Evolutionary conservation across 2,113 vertebrate genomes (phyloP).

Genomic region (Hippocampus guttulatus): DNA sequence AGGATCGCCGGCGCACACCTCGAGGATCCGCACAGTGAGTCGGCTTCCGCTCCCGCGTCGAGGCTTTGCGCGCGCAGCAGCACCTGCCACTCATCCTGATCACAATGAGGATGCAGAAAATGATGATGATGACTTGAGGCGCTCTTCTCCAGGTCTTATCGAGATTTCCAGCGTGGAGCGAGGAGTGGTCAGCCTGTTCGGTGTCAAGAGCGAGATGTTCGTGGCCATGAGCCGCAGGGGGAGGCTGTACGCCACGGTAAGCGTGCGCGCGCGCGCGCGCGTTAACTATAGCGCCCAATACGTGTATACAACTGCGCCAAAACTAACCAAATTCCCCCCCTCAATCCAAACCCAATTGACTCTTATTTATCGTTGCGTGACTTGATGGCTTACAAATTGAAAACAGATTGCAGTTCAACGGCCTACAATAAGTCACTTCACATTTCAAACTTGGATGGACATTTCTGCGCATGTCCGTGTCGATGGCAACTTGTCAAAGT

Average conservation of each 20-base stretch:
- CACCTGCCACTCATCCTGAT: constrained; percentile 46
- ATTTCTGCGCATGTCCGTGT: neutral
- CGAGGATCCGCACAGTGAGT: constrained; percentile 98
- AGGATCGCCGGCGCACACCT: constrained; percentile 88
- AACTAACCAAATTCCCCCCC: no score
- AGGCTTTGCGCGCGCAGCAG: constrained; percentile 54
- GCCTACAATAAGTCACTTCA: neutral
- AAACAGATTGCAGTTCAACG: no score
- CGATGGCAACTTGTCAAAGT: neutral
- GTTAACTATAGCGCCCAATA: neutral
- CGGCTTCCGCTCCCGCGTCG: constrained; percentile 43
- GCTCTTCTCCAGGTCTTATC: constrained; percentile 76
- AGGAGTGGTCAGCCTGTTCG: constrained; percentile 91
- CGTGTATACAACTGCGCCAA: neutral
- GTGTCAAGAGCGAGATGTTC: constrained; percentile 85
- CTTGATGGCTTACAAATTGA: no score
- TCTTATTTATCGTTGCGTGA: no score
- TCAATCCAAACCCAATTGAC: no score
- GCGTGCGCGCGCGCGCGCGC: constrained; percentile 55
- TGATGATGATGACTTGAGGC: constrained; percentile 53
- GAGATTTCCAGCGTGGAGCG: constrained; percentile 93
- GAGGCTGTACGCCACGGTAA: constrained; percentile 87
- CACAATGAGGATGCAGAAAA: constrained; percentile 64
- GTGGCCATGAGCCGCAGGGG: constrained; percentile 92
- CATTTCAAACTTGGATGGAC: neutral